A percentile compares a stretch with the other conserved stretches of the same genome.
Evolutionary conservation across 2,888 invertebrate species (phyloP).

Genomic region (Drosophila prostipennis): DNA sequence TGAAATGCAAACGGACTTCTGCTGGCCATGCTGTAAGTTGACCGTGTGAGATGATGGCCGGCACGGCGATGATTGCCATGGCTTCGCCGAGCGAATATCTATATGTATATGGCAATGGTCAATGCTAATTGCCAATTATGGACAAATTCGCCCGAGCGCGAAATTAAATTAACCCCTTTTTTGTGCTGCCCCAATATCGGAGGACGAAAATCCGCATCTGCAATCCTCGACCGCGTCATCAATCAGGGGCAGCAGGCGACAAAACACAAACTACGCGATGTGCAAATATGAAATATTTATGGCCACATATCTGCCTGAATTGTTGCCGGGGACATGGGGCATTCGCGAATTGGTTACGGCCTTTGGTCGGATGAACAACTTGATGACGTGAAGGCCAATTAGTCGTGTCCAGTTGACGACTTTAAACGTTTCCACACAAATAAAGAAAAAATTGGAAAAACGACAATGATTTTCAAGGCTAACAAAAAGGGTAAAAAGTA

Average conservation of each 20-base stretch:
- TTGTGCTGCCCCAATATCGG: conserved; percentile 26
- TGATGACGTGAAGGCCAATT: conserved; percentile 17
- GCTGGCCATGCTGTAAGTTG: conserved; percentile 38
- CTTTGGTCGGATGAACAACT: conserved; percentile 15
- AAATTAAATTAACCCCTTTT: conserved; percentile 82
- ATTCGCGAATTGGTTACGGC: conserved; percentile 27
- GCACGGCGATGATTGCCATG: conserved; percentile 40
- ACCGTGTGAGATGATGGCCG: conserved; percentile 37
- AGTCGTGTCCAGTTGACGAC: background rate
- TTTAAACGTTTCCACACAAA: background rate
- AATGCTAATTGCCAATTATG: conserved; percentile 83
- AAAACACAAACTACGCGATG: conserved; percentile 63
- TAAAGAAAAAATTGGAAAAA: too few relatives aligned
- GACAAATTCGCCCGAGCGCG: conserved; percentile 81
- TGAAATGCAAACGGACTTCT: conserved; percentile 64
- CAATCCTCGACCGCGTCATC: conserved; percentile 67
- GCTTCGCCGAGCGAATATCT: conserved; percentile 15
- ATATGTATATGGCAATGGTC: conserved; percentile 60
- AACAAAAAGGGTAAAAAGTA: too few relatives aligned
- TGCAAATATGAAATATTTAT: conserved; percentile 59
- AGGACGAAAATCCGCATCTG: conserved; percentile 33
- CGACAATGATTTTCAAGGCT: too few relatives aligned
- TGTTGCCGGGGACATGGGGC: conserved; percentile 21
- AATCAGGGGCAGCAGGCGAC: conserved; percentile 59
- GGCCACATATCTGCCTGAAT: conserved; percentile 39